Conservation (phyloP, 2,113 vertebrate species). For the Enhydra lutris region DNA sequence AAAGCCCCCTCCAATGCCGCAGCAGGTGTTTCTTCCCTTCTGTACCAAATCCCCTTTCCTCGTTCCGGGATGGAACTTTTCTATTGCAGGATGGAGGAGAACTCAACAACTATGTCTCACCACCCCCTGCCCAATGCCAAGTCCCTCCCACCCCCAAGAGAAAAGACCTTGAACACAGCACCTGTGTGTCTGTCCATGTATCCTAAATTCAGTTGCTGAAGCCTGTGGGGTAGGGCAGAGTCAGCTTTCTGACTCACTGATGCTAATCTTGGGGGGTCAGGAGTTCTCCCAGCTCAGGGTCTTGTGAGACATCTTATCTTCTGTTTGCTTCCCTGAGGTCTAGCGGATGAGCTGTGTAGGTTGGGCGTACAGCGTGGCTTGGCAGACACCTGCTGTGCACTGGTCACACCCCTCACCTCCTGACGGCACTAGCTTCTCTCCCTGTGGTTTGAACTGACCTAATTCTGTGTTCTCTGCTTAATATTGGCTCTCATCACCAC, state of each 20-base stretch:
- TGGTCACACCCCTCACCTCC: background rate
- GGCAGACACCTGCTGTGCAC: background rate
- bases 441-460: too few species aligned
- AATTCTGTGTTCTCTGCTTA: background rate
- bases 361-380: too few species aligned
- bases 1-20: accelerated
- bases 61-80: background rate
- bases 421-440: background rate
- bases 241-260: background rate
- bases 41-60: background rate
- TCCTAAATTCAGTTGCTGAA: accelerated
- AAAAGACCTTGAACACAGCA: background rate
- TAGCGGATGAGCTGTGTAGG: too few species aligned
- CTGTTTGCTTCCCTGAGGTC: background rate
- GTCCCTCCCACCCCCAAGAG: accelerated
- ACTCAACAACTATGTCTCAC: background rate
- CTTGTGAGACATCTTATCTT: background rate
- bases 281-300: background rate
- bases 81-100: background rate
- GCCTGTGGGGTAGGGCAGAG: too few species aligned
- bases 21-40: too few species aligned
- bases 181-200: accelerated
- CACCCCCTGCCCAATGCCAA: background rate
- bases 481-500: too few species aligned
- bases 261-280: accelerated